Conservation (phyloP, 1,140 invertebrate genomes). For the Babylonia areolata region DNA sequence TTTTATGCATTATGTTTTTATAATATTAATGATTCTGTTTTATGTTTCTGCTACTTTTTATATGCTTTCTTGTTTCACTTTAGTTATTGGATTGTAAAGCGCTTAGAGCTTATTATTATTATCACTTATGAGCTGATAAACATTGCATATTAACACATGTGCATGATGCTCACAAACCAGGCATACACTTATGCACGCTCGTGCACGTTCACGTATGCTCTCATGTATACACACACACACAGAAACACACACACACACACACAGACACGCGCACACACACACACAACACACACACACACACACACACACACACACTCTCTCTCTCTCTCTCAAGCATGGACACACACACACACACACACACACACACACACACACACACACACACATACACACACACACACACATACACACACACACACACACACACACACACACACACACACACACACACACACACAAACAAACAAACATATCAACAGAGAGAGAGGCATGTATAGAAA, state of each 20-base stretch:
- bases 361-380: slow-evolving; percentile 26
- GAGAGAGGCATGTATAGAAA: not conserved
- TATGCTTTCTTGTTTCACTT: no score
- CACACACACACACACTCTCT: not conserved
- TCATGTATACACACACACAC: slow-evolving; percentile 1
- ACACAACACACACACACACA: not conserved
- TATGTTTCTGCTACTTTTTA: no score
- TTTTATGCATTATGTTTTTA: no score
- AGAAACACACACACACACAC: not conserved
- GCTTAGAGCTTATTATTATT: no score
- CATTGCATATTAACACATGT: not conserved
- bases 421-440: not conserved
- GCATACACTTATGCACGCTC: no score
- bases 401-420: slow-evolving; percentile 22
- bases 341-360: slow-evolving; percentile 23
- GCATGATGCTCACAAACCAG: no score
- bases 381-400: slow-evolving; percentile 17
- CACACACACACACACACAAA: not conserved
- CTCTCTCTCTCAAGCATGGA: not conserved
- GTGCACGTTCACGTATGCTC: no score
- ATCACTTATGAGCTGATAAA: no score
- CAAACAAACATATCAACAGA: not conserved
- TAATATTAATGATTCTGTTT: no score
- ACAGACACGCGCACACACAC: not conserved
- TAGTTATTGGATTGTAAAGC: no score